Conservation (phyloP, 1,140 invertebrate genomes). For the Elymnias hypermnestra region DNA sequence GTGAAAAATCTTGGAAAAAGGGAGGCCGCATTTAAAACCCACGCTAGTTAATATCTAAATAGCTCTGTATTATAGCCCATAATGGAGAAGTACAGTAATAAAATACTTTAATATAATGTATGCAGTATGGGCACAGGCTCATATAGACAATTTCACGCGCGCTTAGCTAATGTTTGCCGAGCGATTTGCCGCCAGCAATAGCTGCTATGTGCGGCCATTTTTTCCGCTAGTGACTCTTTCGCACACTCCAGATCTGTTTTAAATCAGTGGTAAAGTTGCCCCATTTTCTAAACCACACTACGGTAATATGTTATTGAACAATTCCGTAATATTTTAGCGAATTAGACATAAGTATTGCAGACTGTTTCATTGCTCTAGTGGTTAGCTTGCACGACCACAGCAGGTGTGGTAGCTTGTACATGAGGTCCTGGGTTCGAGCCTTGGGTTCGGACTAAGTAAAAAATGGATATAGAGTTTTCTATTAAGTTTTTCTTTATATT, state of each 20-base stretch:
- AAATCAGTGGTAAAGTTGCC: background rate
- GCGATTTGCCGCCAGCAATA: conserved; percentile 52
- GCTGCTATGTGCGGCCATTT: conserved; percentile 32
- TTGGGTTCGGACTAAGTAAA: no score
- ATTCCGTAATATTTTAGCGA: no score
- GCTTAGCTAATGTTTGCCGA: conserved; percentile 61
- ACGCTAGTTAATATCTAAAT: background rate
- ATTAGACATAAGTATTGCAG: no score
- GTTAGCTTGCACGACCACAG: no score
- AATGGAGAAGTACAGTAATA: conserved; percentile 18
- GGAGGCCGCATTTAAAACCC: background rate
- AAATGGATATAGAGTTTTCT: no score
- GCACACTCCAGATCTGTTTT: background rate
- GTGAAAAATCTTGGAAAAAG: background rate
- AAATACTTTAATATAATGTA: conserved; percentile 36
- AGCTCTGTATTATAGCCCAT: background rate
- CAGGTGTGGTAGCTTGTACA: no score
- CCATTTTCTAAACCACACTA: no score
- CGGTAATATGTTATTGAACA: no score
- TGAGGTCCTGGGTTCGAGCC: no score
- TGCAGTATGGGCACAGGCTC: conserved; percentile 30
- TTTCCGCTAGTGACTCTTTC: conserved; percentile 26
- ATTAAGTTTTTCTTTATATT: no score
- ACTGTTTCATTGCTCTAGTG: no score
- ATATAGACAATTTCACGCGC: conserved; percentile 59